These are phyloP conservation scores for Pristionchus japonicus DNA, from an alignment of 2,888 invertebrate genomes.

Conservation along the genomic window DNA sequence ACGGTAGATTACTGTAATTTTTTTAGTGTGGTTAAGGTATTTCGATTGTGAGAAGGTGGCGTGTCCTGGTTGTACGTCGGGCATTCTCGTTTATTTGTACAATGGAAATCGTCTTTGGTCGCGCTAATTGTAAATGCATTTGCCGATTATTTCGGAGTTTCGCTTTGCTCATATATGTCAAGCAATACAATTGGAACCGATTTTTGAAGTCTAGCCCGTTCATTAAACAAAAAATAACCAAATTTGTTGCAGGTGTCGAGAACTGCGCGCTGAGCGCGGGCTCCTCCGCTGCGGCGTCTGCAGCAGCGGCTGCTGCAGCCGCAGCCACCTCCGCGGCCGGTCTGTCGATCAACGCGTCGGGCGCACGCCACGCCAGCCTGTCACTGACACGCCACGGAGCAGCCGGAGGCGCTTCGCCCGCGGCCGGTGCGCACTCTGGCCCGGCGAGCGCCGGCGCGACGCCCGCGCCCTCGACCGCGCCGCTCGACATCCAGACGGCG, in stretches of 20 bases:
- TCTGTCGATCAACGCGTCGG: neutral
- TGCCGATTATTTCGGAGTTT: no score
- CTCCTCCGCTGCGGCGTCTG: neutral
- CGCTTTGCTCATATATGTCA: no score
- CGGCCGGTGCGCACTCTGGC: neutral
- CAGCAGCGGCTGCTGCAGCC: neutral
- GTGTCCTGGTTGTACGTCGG: no score
- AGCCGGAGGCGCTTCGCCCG: neutral
- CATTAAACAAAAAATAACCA: no score
- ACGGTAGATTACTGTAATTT: neutral
- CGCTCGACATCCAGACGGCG: neutral
- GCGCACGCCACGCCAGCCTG: neutral
- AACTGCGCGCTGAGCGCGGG: neutral
- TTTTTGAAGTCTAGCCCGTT: no score
- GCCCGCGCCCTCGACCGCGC: slow-evolving; percentile 1
- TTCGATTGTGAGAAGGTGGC: neutral
- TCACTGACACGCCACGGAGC: neutral
- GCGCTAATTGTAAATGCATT: no score
- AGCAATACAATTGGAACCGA: no score
- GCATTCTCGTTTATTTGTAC: no score
- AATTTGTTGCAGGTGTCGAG: neutral
- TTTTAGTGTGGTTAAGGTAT: neutral
- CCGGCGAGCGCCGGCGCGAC: slow-evolving; percentile 4
- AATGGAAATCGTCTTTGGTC: no score
- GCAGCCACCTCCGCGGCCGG: neutral